phyloP scores from a whole-genome alignment of 2,888 invertebrate species.

The Sabatieria punctata region DNA sequence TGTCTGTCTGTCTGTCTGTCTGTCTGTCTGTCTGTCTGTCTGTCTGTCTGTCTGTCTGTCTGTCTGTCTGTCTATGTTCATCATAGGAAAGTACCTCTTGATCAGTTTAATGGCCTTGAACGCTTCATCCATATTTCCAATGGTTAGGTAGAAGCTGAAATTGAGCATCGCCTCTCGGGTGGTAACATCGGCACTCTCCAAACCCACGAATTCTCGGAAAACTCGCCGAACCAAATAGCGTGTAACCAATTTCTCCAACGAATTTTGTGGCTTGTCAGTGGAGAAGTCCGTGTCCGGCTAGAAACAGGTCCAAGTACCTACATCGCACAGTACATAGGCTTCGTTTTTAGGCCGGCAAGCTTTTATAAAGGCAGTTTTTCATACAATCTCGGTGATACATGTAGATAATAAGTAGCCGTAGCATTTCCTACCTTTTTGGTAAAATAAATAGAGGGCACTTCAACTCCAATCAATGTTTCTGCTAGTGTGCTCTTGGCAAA shows the following conservation, averaged over 20 bases:
- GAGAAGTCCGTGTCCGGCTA: not conserved
- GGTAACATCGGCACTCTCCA: conserved; percentile 48
- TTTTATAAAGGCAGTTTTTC: too few relatives aligned
- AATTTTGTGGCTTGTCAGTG: conserved; percentile 9
- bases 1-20: too few relatives aligned
- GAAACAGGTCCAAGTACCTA: too few relatives aligned
- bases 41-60: too few relatives aligned
- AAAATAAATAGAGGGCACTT: conserved; percentile 43
- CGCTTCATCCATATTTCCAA: conserved; percentile 53
- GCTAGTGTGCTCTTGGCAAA: conserved; percentile 34
- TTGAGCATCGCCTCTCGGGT: conserved; percentile 68
- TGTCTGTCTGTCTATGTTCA: not conserved
- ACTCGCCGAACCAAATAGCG: conserved; percentile 25
- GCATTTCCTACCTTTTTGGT: conserved; percentile 34
- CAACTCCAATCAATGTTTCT: conserved; percentile 38
- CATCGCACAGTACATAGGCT: too few relatives aligned
- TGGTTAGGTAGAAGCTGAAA: conserved; percentile 69
- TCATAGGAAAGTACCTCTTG: conserved; percentile 33
- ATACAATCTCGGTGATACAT: too few relatives aligned
- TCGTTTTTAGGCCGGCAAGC: too few relatives aligned
- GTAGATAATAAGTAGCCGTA: too few relatives aligned
- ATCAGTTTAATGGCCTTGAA: conserved; percentile 43
- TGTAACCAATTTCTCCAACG: conserved; percentile 22
- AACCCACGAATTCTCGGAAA: conserved; percentile 49
- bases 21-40: too few relatives aligned